Evolutionary conservation across 2,888 invertebrate genomes (phyloP).

Genomic region (Blomia tropicalis): DNA sequence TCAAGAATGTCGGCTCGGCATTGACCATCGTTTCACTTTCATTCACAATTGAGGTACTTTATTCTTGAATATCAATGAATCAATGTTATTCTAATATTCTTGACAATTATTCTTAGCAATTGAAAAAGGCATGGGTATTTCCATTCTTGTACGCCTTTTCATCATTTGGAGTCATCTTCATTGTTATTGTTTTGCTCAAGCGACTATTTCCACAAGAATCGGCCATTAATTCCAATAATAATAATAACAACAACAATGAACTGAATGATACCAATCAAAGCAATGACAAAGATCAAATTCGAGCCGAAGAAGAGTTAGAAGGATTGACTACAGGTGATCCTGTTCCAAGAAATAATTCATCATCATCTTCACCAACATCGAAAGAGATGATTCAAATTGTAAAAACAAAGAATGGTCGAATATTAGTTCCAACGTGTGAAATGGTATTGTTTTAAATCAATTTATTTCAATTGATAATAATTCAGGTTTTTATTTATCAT

Average conservation of each 20-base stretch:
- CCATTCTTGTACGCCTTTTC: constrained; percentile 31
- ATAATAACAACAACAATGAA: too few relatives aligned
- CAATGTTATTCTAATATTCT: neutral
- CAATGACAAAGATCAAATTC: neutral
- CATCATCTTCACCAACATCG: neutral
- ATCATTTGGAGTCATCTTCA: constrained; percentile 27
- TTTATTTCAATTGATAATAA: too few relatives aligned
- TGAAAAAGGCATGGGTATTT: constrained; percentile 29
- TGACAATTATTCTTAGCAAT: constrained; percentile 24
- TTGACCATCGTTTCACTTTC: constrained; percentile 33
- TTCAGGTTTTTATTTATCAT: too few relatives aligned
- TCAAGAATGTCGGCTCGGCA: constrained; percentile 34
- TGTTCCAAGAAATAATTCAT: neutral
- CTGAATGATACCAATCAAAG: neutral
- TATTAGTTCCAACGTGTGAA: neutral
- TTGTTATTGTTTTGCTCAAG: neutral
- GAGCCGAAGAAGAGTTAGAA: neutral
- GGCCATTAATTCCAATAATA: too few relatives aligned
- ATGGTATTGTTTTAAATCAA: too few relatives aligned
- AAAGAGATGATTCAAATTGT: neutral
- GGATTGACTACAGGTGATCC: neutral
- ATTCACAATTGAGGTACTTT: constrained; percentile 30
- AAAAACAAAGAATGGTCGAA: constrained; percentile 1
- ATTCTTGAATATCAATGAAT: neutral
- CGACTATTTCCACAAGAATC: neutral